These are phyloP conservation scores for Apocrypta bakeri DNA, from an alignment of 1,140 invertebrate genomes.

Conservation along the genomic window DNA sequence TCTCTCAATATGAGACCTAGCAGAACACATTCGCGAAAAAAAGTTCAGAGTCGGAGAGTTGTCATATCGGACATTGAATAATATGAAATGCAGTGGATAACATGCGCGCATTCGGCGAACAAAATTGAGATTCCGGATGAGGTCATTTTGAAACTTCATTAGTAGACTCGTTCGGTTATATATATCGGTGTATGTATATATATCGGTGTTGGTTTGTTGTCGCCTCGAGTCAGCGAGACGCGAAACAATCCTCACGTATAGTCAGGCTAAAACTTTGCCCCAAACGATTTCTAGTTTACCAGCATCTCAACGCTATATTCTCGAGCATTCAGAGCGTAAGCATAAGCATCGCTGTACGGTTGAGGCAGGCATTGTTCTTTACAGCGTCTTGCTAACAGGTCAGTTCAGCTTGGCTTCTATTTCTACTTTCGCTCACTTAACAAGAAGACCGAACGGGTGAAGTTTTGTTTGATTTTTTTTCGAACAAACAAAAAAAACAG, in stretches of 20 bases:
- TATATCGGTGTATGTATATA: conserved; percentile 11
- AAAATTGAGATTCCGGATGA: conserved; percentile 28
- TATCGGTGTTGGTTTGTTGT: conserved; percentile 33
- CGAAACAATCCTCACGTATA: neutral
- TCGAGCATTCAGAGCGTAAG: neutral
- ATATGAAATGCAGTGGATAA: neutral
- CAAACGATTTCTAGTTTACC: neutral
- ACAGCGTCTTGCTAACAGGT: too few species aligned
- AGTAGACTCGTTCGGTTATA: conserved; percentile 33
- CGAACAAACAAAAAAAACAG: too few species aligned
- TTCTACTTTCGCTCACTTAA: too few species aligned
- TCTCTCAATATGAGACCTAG: too few species aligned
- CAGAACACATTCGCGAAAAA: too few species aligned
- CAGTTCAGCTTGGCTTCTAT: neutral
- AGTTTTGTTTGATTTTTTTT: too few species aligned
- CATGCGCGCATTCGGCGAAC: neutral
- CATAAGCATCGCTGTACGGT: too few species aligned
- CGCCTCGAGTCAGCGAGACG: conserved; percentile 27
- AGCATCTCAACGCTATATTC: neutral
- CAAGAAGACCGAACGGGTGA: too few species aligned
- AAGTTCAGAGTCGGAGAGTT: too few species aligned
- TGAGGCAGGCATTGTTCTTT: neutral
- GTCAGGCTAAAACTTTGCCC: conserved; percentile 17
- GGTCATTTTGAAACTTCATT: conserved; percentile 51
- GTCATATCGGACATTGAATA: neutral